Conservation (phyloP, 2,797 vertebrate species). For the Cossypha dichroa region DNA sequence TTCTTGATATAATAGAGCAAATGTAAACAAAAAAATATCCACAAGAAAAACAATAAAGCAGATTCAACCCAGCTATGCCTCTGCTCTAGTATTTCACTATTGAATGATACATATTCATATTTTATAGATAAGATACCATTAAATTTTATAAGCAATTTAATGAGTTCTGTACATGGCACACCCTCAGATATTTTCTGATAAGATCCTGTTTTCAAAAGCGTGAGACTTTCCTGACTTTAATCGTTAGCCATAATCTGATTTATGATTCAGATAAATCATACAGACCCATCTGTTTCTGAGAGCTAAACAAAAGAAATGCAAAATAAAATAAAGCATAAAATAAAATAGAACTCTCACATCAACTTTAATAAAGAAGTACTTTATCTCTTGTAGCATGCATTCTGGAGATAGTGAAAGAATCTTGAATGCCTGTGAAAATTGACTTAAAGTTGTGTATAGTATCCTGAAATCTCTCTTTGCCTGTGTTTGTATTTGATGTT, state of each 20-base stretch:
- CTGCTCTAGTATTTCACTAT: background rate
- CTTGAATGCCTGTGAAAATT: background rate
- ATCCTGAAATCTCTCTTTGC: background rate
- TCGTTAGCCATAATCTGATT: constrained; percentile 11
- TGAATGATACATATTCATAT: background rate
- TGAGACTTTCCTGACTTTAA: background rate
- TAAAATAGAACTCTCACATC: background rate
- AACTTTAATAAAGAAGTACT: background rate
- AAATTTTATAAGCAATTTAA: background rate
- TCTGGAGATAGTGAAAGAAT: background rate
- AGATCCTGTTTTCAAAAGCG: background rate
- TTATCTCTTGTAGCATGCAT: background rate
- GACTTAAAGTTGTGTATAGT: background rate
- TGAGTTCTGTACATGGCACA: background rate
- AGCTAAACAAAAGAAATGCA: background rate
- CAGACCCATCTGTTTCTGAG: constrained; percentile 17
- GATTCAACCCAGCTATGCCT: background rate
- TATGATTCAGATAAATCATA: too few species aligned
- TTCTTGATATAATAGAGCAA: background rate
- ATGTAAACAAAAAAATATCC: background rate
- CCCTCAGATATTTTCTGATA: background rate
- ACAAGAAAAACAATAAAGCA: background rate
- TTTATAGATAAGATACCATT: background rate
- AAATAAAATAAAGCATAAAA: background rate
- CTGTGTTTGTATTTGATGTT: background rate